Conservation (phyloP, 2,113 vertebrate genomes). For the Bubalus kerabau region DNA sequence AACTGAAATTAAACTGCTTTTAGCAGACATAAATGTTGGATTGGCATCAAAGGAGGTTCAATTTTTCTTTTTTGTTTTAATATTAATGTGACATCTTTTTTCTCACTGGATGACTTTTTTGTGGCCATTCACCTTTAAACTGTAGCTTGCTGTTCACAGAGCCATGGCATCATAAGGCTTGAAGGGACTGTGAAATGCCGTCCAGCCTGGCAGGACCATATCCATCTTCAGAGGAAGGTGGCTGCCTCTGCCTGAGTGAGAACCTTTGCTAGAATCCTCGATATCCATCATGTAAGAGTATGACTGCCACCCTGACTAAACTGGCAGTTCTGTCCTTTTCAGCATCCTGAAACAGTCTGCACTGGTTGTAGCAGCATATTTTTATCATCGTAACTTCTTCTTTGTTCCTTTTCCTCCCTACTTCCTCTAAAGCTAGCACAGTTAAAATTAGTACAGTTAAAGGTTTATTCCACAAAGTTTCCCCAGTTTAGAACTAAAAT, state of each 20-base stretch:
- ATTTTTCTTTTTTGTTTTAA: not conserved
- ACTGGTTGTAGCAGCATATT: not conserved
- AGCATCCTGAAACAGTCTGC: not conserved
- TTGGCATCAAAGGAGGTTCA: conserved; percentile 14
- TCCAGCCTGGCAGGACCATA: not conserved
- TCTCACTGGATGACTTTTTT: not conserved
- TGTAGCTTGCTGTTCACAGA: not conserved
- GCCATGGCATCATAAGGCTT: not conserved
- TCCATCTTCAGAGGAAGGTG: not conserved
- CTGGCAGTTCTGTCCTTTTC: not conserved
- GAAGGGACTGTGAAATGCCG: not conserved
- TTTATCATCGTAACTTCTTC: not conserved
- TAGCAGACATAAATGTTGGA: not conserved
- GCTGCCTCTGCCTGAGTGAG: not conserved
- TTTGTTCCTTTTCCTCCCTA: not conserved
- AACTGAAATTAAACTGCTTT: conserved; percentile 20
- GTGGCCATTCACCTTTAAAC: not conserved
- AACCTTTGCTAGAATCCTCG: not conserved
- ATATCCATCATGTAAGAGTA: not conserved
- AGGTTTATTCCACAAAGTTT: not conserved
- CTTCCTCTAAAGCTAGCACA: not conserved
- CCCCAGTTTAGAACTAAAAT: not conserved
- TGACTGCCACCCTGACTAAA: not conserved
- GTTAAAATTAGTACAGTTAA: not conserved
- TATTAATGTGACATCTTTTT: conserved; percentile 18